These are phyloP conservation scores for Phyllostomus hastatus DNA, from an alignment of 2,113 vertebrate species.

Conservation along the genomic window DNA sequence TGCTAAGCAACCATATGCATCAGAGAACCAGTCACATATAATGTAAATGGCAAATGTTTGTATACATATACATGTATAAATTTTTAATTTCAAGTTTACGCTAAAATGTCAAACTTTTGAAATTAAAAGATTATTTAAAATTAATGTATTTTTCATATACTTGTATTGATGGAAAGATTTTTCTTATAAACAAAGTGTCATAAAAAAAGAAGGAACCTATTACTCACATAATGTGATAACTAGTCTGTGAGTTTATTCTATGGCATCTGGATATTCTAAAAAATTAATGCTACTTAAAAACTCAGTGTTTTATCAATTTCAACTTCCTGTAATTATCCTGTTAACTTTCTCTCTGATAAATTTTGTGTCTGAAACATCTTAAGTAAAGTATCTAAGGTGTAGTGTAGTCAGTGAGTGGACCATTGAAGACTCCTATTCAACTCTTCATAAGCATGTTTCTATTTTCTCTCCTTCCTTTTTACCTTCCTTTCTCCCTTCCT, in stretches of 20 bases:
- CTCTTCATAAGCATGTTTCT: background rate
- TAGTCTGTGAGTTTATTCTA: background rate
- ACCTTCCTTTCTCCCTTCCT: no score
- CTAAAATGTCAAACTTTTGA: background rate
- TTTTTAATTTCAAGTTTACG: constrained; percentile 30
- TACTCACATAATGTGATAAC: background rate
- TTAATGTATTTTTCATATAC: background rate
- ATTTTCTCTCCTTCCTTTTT: background rate
- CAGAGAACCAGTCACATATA: background rate
- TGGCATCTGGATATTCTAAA: constrained; percentile 35
- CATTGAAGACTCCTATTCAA: background rate
- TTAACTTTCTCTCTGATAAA: constrained; percentile 65
- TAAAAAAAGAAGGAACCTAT: background rate
- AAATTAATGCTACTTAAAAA: constrained; percentile 50
- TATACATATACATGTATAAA: background rate
- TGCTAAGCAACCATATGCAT: background rate
- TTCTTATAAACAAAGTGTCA: background rate
- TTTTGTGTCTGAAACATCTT: background rate
- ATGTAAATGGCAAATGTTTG: background rate
- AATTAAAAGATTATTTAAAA: background rate
- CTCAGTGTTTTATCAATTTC: constrained; percentile 39
- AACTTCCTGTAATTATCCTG: constrained; percentile 64
- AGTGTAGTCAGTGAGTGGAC: background rate
- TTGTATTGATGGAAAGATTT: background rate
- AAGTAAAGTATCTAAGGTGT: constrained; percentile 40